These are phyloP conservation scores for Conchocele bisecta DNA, from an alignment of 2,888 invertebrate genomes.

Conservation along the genomic window DNA sequence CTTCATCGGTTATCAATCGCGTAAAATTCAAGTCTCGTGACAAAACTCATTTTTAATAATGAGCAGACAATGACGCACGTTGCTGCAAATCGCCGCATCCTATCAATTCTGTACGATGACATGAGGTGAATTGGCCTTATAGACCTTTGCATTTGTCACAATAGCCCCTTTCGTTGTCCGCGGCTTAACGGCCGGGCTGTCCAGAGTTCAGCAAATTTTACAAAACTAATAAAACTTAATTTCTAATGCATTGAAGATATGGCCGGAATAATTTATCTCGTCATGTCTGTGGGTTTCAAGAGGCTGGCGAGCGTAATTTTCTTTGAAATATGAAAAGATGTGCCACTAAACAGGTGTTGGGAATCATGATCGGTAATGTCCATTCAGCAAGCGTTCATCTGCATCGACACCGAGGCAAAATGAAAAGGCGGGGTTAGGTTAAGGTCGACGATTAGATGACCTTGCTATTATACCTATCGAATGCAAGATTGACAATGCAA, in stretches of 20 bases:
- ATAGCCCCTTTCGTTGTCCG: conserved; percentile 37
- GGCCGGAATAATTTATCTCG: conserved; percentile 58
- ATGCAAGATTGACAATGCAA: conserved; percentile 49
- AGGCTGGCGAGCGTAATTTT: conserved; percentile 36
- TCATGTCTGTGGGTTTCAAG: conserved; percentile 59
- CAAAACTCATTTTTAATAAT: conserved; percentile 21
- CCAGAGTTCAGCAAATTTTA: conserved; percentile 58
- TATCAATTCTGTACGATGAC: conserved; percentile 52
- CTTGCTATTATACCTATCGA: conserved; percentile 58
- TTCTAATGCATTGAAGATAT: conserved; percentile 58
- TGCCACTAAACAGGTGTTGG: conserved; percentile 56
- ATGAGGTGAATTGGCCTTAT: conserved; percentile 46
- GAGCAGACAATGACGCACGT: conserved; percentile 37
- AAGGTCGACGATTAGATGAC: conserved; percentile 57
- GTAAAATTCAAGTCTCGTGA: conserved; percentile 8
- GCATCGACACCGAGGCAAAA: conserved; percentile 35
- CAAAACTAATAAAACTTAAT: conserved; percentile 64
- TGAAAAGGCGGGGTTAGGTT: conserved; percentile 44
- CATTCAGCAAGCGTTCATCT: conserved; percentile 46
- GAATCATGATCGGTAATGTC: conserved; percentile 51
- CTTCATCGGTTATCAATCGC: conserved; percentile 1
- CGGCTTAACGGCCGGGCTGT: conserved; percentile 32
- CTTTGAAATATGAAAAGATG: conserved; percentile 61
- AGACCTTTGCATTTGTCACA: conserved; percentile 35
- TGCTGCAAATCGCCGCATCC: conserved; percentile 41